Conservation (phyloP, 2,888 invertebrate genomes). For the Dusona sp. region DNA sequence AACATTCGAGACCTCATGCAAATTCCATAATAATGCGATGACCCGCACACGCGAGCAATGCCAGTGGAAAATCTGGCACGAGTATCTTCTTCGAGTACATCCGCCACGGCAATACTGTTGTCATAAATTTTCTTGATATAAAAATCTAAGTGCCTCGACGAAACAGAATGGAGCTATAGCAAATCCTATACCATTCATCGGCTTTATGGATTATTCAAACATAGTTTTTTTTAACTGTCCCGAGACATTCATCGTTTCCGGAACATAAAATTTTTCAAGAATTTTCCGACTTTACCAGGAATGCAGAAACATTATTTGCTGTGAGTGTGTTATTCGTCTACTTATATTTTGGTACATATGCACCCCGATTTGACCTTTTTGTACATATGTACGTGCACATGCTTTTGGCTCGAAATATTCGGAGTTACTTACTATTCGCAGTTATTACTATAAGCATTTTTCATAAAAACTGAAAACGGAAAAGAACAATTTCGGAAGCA, state of each 20-base stretch:
- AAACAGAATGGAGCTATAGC: slow-evolving; percentile 77
- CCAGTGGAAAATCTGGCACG: slow-evolving; percentile 67
- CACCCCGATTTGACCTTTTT: slow-evolving; percentile 42
- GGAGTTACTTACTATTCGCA: neutral
- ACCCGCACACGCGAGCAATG: slow-evolving; percentile 47
- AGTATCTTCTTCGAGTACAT: slow-evolving; percentile 65
- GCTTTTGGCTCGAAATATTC: slow-evolving; percentile 3
- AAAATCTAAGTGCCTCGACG: slow-evolving; percentile 75
- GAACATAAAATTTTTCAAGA: slow-evolving; percentile 74
- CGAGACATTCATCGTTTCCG: slow-evolving; percentile 76
- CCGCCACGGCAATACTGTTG: slow-evolving; percentile 69
- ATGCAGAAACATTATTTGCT: slow-evolving; percentile 26
- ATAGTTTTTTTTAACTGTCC: slow-evolving; percentile 77
- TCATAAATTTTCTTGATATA: slow-evolving; percentile 76
- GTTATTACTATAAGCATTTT: slow-evolving; percentile 6
- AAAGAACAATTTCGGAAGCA: neutral
- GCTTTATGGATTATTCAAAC: slow-evolving; percentile 79
- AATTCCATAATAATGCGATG: slow-evolving; percentile 64
- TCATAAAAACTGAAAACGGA: slow-evolving; percentile 4
- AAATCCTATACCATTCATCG: slow-evolving; percentile 64
- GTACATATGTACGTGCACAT: slow-evolving; percentile 19
- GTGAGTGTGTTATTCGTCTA: slow-evolving; percentile 40
- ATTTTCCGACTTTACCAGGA: slow-evolving; percentile 63
- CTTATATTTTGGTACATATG: slow-evolving; percentile 59
- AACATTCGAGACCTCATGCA: slow-evolving; percentile 60